Evolutionary conservation across 2,888 invertebrate species (phyloP).

Genomic region (Xiphydria camelus): DNA sequence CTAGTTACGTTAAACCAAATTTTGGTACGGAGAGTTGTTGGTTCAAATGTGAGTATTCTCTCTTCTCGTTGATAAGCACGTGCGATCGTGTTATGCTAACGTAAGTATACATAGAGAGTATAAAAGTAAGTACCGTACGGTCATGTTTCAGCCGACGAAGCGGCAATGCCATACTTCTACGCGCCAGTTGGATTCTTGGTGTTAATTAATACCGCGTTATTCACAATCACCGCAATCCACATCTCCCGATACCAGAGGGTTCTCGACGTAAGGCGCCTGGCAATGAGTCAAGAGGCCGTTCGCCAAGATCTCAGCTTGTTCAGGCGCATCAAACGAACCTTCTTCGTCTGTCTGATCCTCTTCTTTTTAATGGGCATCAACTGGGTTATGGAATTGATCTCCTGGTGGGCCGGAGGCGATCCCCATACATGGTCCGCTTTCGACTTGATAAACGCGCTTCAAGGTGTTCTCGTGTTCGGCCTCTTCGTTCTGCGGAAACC

Average conservation of each 20-base stretch:
- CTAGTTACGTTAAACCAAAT: slow-evolving; percentile 64
- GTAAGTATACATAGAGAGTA: no score
- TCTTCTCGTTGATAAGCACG: neutral
- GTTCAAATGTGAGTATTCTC: slow-evolving; percentile 63
- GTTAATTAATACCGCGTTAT: slow-evolving; percentile 61
- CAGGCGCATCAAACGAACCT: slow-evolving; percentile 54
- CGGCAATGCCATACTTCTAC: slow-evolving; percentile 67
- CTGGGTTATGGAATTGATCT: slow-evolving; percentile 73
- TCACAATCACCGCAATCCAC: slow-evolving; percentile 62
- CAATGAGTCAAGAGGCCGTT: slow-evolving; percentile 47
- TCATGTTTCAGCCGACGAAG: slow-evolving; percentile 62
- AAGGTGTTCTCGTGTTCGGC: slow-evolving; percentile 70
- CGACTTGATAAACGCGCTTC: slow-evolving; percentile 71
- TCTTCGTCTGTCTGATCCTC: slow-evolving; percentile 64
- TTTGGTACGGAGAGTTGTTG: slow-evolving; percentile 65
- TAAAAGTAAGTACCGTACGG: no score
- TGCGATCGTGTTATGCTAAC: no score
- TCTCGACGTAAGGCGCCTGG: slow-evolving; percentile 59
- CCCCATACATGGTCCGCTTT: slow-evolving; percentile 65
- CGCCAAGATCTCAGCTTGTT: slow-evolving; percentile 41
- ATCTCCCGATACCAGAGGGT: slow-evolving; percentile 59
- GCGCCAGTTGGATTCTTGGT: slow-evolving; percentile 65
- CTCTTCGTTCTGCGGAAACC: slow-evolving; percentile 63
- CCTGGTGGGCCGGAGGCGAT: slow-evolving; percentile 65
- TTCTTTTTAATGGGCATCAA: slow-evolving; percentile 71